Percentiles rank a stretch among this genome's conserved stretches.
These are phyloP conservation scores for Scolopax bukidnonensis DNA, from an alignment of 2,797 vertebrate genomes.

Conservation along the genomic window DNA sequence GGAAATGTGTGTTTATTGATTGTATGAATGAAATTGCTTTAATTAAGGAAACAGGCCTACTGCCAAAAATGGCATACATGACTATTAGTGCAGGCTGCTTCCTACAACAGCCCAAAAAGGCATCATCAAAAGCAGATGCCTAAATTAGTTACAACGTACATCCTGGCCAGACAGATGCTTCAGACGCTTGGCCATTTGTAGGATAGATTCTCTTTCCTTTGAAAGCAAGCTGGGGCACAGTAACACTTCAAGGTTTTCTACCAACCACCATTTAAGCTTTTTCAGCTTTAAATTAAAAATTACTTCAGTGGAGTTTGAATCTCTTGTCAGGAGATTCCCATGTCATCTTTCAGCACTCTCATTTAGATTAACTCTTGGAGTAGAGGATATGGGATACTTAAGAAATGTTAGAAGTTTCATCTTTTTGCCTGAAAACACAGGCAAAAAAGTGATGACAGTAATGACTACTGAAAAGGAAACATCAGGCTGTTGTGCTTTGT, in stretches of 20 bases:
- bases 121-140: conserved; percentile 65
- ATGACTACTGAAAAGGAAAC: background rate
- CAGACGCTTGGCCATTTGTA: conserved; percentile 10
- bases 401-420: background rate
- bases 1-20: conserved; percentile 75
- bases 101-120: conserved; percentile 44
- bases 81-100: conserved; percentile 54
- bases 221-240: conserved; percentile 1
- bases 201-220: conserved; percentile 8
- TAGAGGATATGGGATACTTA: background rate
- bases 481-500: background rate
- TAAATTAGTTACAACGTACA: conserved; percentile 22
- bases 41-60: conserved; percentile 62
- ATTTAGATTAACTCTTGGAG: background rate
- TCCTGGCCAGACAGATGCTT: conserved; percentile 55
- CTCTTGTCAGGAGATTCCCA: background rate
- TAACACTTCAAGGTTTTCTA: background rate
- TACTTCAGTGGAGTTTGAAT: background rate
- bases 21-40: conserved; percentile 61
- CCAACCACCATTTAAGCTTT: background rate
- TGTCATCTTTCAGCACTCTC: background rate
- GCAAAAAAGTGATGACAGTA: background rate
- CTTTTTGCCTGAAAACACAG: conserved; percentile 1
- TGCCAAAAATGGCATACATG: conserved; percentile 60
- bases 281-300: background rate